phyloP scores from a whole-genome alignment of 2,113 vertebrate genomes.

The Spizaetus ornatus region DNA sequence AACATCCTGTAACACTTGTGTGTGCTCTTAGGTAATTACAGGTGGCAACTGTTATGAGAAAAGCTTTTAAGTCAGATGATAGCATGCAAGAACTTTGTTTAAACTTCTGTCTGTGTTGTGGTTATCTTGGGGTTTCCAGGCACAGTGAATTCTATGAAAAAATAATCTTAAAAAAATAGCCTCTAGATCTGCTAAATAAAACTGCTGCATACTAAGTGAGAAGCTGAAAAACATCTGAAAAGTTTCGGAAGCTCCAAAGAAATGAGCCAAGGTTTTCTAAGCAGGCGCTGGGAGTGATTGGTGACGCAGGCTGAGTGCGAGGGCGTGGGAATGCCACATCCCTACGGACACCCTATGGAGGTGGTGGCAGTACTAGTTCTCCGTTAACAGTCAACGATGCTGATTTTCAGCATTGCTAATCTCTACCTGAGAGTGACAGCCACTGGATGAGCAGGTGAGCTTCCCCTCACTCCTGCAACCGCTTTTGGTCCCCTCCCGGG shows the following conservation, averaged over 20 bases:
- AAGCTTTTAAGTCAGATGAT: not conserved
- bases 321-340: rapidly evolving
- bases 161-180: not conserved
- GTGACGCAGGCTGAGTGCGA: not conserved
- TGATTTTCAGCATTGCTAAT: not conserved
- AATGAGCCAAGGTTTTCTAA: not conserved
- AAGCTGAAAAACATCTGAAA: not conserved
- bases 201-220: not conserved
- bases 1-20: not conserved
- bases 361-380: not conserved
- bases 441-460: not conserved
- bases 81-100: not conserved
- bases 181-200: not conserved
- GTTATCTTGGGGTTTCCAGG: not conserved
- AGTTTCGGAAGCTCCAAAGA: not conserved
- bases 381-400: not conserved
- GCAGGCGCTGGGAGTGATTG: not conserved
- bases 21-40: not conserved
- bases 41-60: not conserved
- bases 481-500: not conserved
- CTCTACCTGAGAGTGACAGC: not conserved
- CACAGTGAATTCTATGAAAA: not conserved
- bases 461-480: not conserved
- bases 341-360: rapidly evolving
- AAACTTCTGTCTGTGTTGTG: not conserved